phyloP scores from a whole-genome alignment of 1,140 invertebrate species.

The Eriosoma lanigerum region DNA sequence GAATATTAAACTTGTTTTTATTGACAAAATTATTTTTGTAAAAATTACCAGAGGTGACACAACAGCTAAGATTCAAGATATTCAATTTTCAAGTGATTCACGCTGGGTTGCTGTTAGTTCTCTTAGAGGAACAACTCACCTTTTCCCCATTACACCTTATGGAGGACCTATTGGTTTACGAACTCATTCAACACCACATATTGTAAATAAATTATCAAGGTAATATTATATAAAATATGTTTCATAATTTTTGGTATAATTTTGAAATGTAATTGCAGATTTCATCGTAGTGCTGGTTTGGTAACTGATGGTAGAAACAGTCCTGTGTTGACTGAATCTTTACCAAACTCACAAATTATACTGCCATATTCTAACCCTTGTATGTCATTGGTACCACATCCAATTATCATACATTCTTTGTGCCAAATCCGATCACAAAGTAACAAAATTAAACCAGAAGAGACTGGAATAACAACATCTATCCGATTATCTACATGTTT shows the following conservation, averaged over 20 bases:
- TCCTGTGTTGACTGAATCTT: slow-evolving; percentile 65
- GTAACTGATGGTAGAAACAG: slow-evolving; percentile 74
- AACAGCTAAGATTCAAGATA: slow-evolving; percentile 81
- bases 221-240: slow-evolving; percentile 27
- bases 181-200: slow-evolving; percentile 88
- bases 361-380: slow-evolving; percentile 69
- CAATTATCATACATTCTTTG: slow-evolving; percentile 74
- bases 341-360: slow-evolving; percentile 53
- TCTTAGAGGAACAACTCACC: slow-evolving; percentile 92
- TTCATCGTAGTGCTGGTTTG: slow-evolving; percentile 92
- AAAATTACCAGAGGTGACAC: slow-evolving; percentile 67
- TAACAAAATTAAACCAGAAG: slow-evolving; percentile 35
- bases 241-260: neutral
- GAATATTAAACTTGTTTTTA: neutral
- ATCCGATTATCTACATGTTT: slow-evolving; percentile 73
- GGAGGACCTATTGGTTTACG: slow-evolving; percentile 87
- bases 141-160: slow-evolving; percentile 97
- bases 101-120: slow-evolving; percentile 95
- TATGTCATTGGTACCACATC: slow-evolving; percentile 84
- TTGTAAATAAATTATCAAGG: slow-evolving; percentile 88
- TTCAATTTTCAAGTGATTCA: slow-evolving; percentile 86
- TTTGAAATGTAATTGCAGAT: slow-evolving; percentile 61
- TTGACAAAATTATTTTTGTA: neutral
- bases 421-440: slow-evolving; percentile 71
- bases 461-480: slow-evolving; percentile 35